Conservation (phyloP, 2,113 vertebrate species). For the Phrynocephalus versicolor region DNA sequence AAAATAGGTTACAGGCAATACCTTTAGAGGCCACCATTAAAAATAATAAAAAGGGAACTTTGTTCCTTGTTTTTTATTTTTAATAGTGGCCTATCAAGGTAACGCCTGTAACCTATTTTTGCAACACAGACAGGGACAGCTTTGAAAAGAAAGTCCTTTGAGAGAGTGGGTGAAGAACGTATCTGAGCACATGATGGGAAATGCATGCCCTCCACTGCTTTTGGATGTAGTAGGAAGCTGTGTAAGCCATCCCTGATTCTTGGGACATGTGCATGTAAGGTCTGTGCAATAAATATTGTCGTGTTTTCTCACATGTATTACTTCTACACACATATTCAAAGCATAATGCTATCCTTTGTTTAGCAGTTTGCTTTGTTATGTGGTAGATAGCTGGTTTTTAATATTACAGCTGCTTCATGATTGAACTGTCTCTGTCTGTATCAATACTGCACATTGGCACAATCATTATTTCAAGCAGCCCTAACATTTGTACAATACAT, state of each 20-base stretch:
- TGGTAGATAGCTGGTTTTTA: not conserved
- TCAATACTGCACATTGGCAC: not conserved
- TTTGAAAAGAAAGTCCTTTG: not conserved
- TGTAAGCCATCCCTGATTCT: not conserved
- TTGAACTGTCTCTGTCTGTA: not conserved
- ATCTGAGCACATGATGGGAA: not conserved
- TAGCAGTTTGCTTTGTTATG: not conserved
- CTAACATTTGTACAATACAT: not conserved
- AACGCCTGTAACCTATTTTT: no score
- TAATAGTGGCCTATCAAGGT: no score
- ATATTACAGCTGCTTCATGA: slow-evolving; percentile 1
- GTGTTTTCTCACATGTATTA: not conserved
- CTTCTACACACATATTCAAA: not conserved
- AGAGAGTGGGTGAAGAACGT: not conserved
- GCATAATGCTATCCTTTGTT: no score
- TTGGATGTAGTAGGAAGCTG: not conserved
- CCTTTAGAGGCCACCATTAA: no score
- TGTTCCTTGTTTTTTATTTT: no score
- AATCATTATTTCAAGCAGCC: slow-evolving; percentile 12
- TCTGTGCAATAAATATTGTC: not conserved
- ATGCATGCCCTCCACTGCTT: not conserved
- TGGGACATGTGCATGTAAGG: not conserved
- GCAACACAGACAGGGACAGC: not conserved
- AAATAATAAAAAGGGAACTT: no score
- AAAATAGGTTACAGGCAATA: no score